Conservation (phyloP, 1,140 invertebrate genomes). For the Dermatophagoides farinae region DNA sequence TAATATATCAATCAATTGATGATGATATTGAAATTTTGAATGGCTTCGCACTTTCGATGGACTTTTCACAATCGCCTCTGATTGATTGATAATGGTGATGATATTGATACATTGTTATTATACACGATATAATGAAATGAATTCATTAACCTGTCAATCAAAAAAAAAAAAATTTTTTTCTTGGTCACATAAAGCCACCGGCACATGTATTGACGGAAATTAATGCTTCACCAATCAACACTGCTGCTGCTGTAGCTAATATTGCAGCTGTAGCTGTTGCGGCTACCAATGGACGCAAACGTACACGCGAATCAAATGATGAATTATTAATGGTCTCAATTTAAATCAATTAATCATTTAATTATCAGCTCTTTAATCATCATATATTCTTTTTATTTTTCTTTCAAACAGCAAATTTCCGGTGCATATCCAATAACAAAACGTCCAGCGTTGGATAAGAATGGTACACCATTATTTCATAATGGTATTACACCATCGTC, state of each 20-base stretch:
- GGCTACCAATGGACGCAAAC: not conserved
- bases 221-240: not conserved
- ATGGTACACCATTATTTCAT: constrained; percentile 85
- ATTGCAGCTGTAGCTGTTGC: constrained; percentile 24
- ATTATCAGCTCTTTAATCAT: not conserved
- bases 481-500: too few species aligned
- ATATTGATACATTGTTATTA: too few species aligned
- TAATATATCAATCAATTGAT: too few species aligned
- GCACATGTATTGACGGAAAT: not conserved
- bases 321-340: constrained; percentile 6
- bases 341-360: not conserved
- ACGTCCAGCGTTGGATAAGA: constrained; percentile 69
- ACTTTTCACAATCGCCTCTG: too few species aligned
- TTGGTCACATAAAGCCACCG: not conserved
- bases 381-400: not conserved
- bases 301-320: constrained; percentile 4
- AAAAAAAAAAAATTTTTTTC: too few species aligned
- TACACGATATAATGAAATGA: too few species aligned
- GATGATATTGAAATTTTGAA: too few species aligned
- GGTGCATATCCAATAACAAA: constrained; percentile 84
- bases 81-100: too few species aligned
- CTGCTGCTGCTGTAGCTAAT: constrained; percentile 39
- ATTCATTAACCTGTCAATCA: too few species aligned
- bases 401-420: constrained; percentile 39
- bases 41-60: too few species aligned